Evolutionary conservation across 92 coral and sea anemone species (phyloP), one percentile per base, ranked within the genome.

Genomic region (Heliopora coerulea): DNA sequence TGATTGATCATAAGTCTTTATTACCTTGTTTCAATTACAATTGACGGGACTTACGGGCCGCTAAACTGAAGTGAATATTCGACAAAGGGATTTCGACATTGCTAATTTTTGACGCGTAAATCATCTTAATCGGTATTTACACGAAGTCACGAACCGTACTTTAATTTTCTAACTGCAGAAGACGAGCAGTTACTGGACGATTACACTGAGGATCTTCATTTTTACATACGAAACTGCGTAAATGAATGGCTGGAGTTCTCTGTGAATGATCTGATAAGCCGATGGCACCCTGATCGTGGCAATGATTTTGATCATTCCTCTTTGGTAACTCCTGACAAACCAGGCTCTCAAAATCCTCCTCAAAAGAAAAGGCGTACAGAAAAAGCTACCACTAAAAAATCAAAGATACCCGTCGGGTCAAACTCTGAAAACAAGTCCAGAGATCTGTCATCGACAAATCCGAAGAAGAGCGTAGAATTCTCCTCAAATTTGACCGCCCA

Each of bases 391-490:
- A 44, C 19, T 0, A 73, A 73, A 19, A 29, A 13, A 7, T 8
- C 31, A 6, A 29, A 49, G 4, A 1, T 35, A 49, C 62, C 0
- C n/a, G 35, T 11, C 11, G 60, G 52, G 44, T 3, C 30, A 8
- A 30, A 19, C 27, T 54, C 54, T 31, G 50, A 54, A 61, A 32
- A 73, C 11, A 21, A 46, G n/a, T 8, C 52, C 10, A 46, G n/a
- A 46, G n/a, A 7, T 2, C 2, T 6, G n/a, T 46, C 52, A 15
- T 7, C 14, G 15, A 46, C 65, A 30, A 46, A 32, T 30, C 78
- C 54, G 20, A 68, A 68, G 75, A 56, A 34, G 78, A 56, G 78
- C 14, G 54, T 73, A 3, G 78, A 33, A n/a, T 28, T 39, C 8
- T 73, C 78, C 27, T 73, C 78, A 54, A 54, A n/a, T 25, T 54